Percentiles rank a stretch among this genome's conserved stretches.
Conservation (phyloP, 2,797 vertebrate species). For the Garrulus glandarius region DNA sequence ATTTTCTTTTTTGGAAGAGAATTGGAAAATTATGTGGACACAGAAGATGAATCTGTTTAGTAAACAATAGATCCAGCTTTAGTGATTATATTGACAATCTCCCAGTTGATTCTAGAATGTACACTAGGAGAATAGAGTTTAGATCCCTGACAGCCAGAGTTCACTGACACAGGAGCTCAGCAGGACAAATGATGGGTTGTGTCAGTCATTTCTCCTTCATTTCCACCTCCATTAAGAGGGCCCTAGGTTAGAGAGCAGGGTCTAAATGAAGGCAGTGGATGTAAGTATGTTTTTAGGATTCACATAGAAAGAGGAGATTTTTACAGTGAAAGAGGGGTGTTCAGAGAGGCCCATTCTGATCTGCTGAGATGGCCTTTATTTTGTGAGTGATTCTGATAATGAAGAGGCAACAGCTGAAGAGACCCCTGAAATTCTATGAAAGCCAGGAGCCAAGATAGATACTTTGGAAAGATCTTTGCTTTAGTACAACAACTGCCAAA, state of each 20-base stretch:
- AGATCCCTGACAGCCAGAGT: background rate
- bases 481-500: background rate
- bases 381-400: background rate
- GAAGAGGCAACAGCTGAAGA: background rate
- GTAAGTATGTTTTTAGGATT: background rate
- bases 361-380: background rate
- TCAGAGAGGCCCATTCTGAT: background rate
- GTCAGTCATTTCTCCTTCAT: background rate
- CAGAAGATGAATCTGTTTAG: background rate
- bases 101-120: accelerated
- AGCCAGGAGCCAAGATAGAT: background rate
- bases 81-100: background rate
- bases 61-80: background rate
- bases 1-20: background rate
- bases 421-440: background rate
- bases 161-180: background rate
- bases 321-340: accelerated
- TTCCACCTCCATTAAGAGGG: background rate
- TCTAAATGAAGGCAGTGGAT: background rate
- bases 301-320: background rate
- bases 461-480: background rate
- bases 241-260: background rate
- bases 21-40: background rate
- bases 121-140: background rate
- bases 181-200: background rate